Evolutionary conservation across 2,113 vertebrate species (phyloP).

Genomic region (Rhegmatorhina hoffmannsi): DNA sequence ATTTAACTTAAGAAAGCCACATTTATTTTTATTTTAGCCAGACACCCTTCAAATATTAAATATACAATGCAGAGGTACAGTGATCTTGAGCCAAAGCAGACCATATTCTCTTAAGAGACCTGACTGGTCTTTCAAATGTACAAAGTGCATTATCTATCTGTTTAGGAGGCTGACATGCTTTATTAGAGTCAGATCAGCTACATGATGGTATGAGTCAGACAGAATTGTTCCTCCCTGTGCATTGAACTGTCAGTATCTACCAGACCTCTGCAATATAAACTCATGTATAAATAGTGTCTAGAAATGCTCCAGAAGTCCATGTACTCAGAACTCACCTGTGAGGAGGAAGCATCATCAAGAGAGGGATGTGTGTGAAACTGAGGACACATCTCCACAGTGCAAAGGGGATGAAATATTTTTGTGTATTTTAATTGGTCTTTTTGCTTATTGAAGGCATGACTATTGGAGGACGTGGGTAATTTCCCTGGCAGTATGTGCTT

Average conservation of each 20-base stretch:
- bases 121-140: conserved; percentile 1
- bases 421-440: not conserved
- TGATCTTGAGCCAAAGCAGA: not conserved
- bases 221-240: not conserved
- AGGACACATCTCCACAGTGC: not conserved
- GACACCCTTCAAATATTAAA: not conserved
- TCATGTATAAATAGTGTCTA: not conserved
- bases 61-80: not conserved
- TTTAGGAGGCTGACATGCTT: not conserved
- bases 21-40: not conserved
- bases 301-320: not conserved
- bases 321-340: not conserved
- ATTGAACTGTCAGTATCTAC: not conserved
- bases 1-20: not conserved
- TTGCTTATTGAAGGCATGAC: fast-evolving
- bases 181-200: conserved; percentile 14
- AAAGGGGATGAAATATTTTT: not conserved
- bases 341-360: not conserved
- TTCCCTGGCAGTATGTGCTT: not conserved
- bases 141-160: not conserved
- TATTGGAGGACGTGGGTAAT: not conserved
- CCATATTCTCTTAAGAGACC: not conserved
- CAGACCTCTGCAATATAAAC: not conserved
- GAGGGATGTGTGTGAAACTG: too few species aligned
- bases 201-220: not conserved